These are phyloP conservation scores for Protomyctophum bolini DNA, from an alignment of 2,113 vertebrate species.

Conservation along the genomic window DNA sequence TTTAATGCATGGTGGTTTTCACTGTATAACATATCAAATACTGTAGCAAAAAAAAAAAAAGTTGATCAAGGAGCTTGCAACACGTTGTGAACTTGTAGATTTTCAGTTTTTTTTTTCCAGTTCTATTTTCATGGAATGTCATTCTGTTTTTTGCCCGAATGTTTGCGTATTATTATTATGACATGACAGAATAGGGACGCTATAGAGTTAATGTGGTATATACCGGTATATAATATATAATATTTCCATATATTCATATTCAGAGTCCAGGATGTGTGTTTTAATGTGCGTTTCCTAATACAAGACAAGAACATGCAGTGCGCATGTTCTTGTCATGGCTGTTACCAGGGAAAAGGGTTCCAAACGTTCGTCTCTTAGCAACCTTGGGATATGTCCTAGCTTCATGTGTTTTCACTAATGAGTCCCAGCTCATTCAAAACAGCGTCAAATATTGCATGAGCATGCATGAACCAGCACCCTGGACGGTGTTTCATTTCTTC, in stretches of 20 bases:
- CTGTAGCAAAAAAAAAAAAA: no score
- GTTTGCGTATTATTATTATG: no score
- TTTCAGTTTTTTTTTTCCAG: no score
- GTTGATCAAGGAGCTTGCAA: background rate
- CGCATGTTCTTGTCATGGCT: slow-evolving; percentile 45
- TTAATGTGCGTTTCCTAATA: no score
- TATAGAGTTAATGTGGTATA: background rate
- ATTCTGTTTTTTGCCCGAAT: no score
- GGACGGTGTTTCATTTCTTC: background rate
- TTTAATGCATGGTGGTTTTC: no score
- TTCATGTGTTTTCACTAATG: slow-evolving; percentile 72
- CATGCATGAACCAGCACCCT: slow-evolving; percentile 44
- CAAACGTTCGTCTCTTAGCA: slow-evolving; percentile 77
- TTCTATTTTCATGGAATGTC: no score
- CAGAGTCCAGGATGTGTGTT: slow-evolving; percentile 8
- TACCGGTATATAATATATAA: background rate
- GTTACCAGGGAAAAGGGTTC: slow-evolving; percentile 71
- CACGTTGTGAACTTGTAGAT: background rate
- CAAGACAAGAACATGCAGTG: slow-evolving; percentile 21
- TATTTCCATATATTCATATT: background rate
- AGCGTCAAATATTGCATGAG: slow-evolving; percentile 67
- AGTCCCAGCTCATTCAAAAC: slow-evolving; percentile 67
- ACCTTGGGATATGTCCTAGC: slow-evolving; percentile 66
- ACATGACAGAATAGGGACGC: no score
- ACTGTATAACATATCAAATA: no score